phyloP scores from a whole-genome alignment of 1,140 invertebrate genomes.

The Eueides isabella region DNA sequence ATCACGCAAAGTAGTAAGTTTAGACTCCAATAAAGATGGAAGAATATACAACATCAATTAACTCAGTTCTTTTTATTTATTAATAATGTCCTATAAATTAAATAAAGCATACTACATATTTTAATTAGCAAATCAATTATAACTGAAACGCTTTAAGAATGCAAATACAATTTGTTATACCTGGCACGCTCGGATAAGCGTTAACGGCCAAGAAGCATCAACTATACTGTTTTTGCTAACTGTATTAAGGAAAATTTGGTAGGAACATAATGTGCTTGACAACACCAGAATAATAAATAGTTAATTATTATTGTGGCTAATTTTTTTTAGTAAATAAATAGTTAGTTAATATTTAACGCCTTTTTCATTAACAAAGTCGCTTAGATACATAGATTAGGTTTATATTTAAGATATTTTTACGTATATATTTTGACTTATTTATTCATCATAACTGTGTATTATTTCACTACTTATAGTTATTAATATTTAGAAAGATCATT shows the following conservation, averaged over 20 bases:
- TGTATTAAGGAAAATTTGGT: background rate
- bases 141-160: slow-evolving; percentile 23
- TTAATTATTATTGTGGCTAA: background rate
- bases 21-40: too few species aligned
- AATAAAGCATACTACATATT: slow-evolving; percentile 17
- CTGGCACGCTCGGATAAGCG: slow-evolving; percentile 26
- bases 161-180: slow-evolving; percentile 24
- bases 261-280: slow-evolving; percentile 4
- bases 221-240: slow-evolving; percentile 2
- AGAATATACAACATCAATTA: too few species aligned
- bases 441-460: too few species aligned
- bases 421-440: too few species aligned
- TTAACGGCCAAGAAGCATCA: slow-evolving; percentile 19
- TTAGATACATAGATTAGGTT: too few species aligned
- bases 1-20: too few species aligned
- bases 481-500: too few species aligned
- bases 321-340: background rate
- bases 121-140: slow-evolving; percentile 32
- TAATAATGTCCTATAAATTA: too few species aligned
- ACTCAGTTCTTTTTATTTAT: too few species aligned
- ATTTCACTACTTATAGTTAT: too few species aligned
- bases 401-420: too few species aligned
- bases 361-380: too few species aligned
- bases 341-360: background rate
- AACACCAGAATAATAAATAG: background rate